Percentiles rank a stretch among this genome's conserved stretches.
phyloP scores from a whole-genome alignment of 2,888 invertebrate species.

The Drosophila prostipennis region DNA sequence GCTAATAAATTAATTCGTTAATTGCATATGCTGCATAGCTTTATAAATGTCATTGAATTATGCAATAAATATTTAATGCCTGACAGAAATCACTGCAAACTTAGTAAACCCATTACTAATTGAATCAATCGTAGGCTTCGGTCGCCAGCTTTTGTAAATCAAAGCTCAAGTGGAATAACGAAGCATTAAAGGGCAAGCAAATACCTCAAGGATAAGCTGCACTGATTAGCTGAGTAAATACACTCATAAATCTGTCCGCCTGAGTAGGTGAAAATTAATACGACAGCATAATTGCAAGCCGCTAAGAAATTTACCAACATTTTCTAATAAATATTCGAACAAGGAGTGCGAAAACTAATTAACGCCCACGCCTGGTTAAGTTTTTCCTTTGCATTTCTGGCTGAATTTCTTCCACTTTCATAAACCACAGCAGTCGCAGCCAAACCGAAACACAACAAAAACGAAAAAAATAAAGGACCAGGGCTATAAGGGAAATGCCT shows the following conservation, averaged over 20 bases:
- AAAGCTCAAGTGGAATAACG: not conserved
- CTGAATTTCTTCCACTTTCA: constrained; percentile 25
- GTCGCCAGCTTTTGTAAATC: not conserved
- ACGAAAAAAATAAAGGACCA: constrained; percentile 28
- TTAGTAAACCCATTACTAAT: not conserved
- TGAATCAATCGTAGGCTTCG: constrained; percentile 5
- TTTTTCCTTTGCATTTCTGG: constrained; percentile 1
- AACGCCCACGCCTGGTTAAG: constrained; percentile 23
- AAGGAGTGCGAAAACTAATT: constrained; percentile 57
- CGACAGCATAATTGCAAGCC: not conserved
- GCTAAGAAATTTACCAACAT: not conserved
- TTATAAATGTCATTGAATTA: constrained; percentile 13
- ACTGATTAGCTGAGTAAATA: not conserved
- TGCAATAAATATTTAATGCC: constrained; percentile 20
- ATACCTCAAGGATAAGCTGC: not conserved
- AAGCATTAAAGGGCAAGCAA: not conserved
- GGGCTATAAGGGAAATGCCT: constrained; percentile 46
- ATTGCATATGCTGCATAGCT: not conserved
- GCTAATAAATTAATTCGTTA: constrained; percentile 10
- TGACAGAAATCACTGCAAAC: not conserved
- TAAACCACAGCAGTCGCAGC: constrained; percentile 48
- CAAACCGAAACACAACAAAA: constrained; percentile 9
- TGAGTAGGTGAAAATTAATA: not conserved
- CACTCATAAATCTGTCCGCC: not conserved
- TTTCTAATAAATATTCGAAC: not conserved